Base-by-base conservation (phyloP, 2,888 invertebrate genomes). In the Apodemia zela region DNA sequence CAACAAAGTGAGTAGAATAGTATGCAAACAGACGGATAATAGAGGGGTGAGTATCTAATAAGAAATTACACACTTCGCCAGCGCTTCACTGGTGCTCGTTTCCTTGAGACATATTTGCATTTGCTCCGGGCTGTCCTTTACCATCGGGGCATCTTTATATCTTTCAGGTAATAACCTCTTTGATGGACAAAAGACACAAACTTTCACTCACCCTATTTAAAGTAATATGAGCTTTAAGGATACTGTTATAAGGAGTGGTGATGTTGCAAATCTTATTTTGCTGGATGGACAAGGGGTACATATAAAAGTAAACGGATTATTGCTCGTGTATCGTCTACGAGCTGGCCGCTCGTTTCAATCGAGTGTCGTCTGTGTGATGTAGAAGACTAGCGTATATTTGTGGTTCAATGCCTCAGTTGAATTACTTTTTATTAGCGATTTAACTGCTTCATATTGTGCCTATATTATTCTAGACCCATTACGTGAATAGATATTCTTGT, bases 301-400 rank as follows among this genome's bases (percentile, higher is more conserved):
- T 83, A 89, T 89, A 89, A 87, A 89, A 89, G 86, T 85, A 88
- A 89, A 89, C 83, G 88, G 89, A 89, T 89, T 89, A 89, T 88
- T 82, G 88, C 78, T 79, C 75, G 82, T 77, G 80, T 87, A 86
- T 85, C 87, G 82, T 83, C 78, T 81, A 66, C 68, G 81, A 79
- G 82, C 79, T 78, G 79, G 77, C 76, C 81, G 76, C 73, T 80
- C 80, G 79, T 77, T 66, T 63, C 58, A 58, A 66, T 63, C 64
- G 67, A 66, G 64, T 65, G 65, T 59, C 63, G 60, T 65, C 54
- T 65, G 3, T 38, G 38, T 38, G 38, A 3, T 38, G 38, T 13
- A 38, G 13, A 38, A 38, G 3, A 13, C 11, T 13, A 38, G 38
- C 38, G 11, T 38, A 13, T 38, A 38, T 38, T 38, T 38, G 11